phyloP scores from a whole-genome alignment of 2,113 vertebrate genomes.

The Perca fluviatilis region DNA sequence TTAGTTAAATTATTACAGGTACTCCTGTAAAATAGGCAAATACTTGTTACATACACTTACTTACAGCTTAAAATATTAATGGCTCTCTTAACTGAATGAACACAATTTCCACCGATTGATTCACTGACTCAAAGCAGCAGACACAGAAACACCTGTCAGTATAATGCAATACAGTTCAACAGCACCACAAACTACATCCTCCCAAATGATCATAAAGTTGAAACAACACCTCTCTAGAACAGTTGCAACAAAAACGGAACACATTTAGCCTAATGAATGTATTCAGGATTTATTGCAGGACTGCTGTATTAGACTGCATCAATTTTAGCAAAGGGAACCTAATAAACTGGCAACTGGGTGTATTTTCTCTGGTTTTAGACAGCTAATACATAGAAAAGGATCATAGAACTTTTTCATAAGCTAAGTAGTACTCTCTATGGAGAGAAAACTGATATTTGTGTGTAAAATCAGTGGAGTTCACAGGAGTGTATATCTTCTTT shows the following conservation, averaged over 20 bases:
- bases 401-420: not conserved
- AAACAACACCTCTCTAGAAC: not conserved
- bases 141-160: not conserved
- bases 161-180: not conserved
- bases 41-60: not conserved
- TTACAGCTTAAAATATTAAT: not conserved
- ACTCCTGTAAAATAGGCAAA: not conserved
- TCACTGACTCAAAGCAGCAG: not conserved
- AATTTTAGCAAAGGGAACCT: not conserved
- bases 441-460: not conserved
- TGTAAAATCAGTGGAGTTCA: not conserved
- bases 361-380: slow-evolving; percentile 1
- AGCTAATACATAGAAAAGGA: not conserved
- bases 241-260: not conserved
- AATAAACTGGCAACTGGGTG: no score
- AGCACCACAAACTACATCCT: not conserved
- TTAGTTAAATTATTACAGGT: not conserved
- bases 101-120: not conserved
- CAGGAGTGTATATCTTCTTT: not conserved
- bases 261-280: not conserved
- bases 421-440: not conserved
- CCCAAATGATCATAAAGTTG: not conserved
- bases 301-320: not conserved
- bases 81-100: not conserved
- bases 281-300: not conserved